Conservation (phyloP, 2,113 vertebrate species). For the Lanius collurio region DNA sequence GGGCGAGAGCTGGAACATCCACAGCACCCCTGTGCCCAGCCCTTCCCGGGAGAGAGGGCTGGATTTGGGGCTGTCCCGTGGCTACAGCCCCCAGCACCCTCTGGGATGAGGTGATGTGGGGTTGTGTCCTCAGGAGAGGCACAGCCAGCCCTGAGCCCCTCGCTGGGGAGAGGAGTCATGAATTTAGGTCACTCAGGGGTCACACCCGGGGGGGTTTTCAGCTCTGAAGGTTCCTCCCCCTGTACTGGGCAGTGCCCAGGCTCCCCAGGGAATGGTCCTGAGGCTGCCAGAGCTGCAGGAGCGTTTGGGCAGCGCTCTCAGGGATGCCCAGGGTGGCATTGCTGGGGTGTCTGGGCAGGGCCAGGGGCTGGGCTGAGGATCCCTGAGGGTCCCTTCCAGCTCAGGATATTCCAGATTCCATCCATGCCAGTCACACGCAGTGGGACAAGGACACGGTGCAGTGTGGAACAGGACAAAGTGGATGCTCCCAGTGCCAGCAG, state of each 20-base stretch:
- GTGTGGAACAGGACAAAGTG: fast-evolving
- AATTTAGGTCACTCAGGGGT: background rate
- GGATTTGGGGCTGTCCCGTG: fast-evolving
- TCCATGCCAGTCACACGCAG: fast-evolving
- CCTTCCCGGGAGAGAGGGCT: fast-evolving
- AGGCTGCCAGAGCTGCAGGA: background rate
- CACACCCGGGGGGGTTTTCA: background rate
- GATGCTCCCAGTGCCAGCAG: background rate
- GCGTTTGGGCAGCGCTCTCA: background rate
- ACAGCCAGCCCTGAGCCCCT: background rate
- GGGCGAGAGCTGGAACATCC: background rate
- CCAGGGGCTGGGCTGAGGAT: fast-evolving
- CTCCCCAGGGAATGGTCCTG: background rate
- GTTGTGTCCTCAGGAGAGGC: background rate
- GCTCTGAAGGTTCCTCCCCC: background rate
- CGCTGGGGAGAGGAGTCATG: background rate
- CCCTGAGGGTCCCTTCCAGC: fast-evolving
- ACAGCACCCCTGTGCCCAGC: fast-evolving
- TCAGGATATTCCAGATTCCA: background rate
- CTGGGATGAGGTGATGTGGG: background rate
- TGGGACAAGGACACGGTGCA: fast-evolving
- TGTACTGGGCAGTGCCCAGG: background rate
- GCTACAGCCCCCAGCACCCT: background rate
- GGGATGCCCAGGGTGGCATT: background rate
- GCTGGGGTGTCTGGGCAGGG: background rate